Conservation (phyloP, 2,888 invertebrate species). For the Adelphocoris suturalis region DNA sequence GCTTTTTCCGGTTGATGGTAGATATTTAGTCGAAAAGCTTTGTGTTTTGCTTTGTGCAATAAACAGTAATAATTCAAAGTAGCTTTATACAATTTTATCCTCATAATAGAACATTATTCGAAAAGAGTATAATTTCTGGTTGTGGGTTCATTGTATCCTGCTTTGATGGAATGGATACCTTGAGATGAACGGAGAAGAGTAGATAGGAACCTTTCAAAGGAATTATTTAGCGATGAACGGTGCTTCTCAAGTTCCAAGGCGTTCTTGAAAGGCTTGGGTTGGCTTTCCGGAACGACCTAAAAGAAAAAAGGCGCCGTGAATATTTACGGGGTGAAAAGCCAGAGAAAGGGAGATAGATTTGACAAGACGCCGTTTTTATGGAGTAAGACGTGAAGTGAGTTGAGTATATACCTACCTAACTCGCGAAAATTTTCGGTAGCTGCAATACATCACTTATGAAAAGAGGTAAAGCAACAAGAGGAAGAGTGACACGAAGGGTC, state of each 20-base stretch:
- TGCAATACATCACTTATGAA: conserved; percentile 60
- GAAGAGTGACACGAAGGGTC: conserved; percentile 19
- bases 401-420: conserved; percentile 22
- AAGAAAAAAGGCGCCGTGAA: not conserved
- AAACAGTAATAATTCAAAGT: too few relatives aligned
- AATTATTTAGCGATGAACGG: conserved; percentile 31
- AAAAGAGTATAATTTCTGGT: not conserved
- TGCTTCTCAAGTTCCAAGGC: not conserved
- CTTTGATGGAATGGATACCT: too few relatives aligned
- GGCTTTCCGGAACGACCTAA: not conserved
- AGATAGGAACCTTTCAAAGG: not conserved
- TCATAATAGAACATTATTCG: not conserved
- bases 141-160: too few relatives aligned
- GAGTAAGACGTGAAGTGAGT: conserved; percentile 22
- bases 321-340: not conserved
- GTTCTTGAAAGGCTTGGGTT: not conserved
- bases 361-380: conserved; percentile 29
- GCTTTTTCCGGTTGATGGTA: too few relatives aligned
- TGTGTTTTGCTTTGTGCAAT: too few relatives aligned
- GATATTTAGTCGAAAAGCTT: too few relatives aligned
- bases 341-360: conserved; percentile 28
- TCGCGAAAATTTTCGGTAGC: conserved; percentile 34
- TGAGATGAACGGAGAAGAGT: not conserved
- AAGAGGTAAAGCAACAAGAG: conserved; percentile 31
- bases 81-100: too few relatives aligned